Percentiles rank a stretch among this genome's conserved stretches.
Evolutionary conservation across 2,888 invertebrate genomes (phyloP).

Genomic region (Thyatira batis): DNA sequence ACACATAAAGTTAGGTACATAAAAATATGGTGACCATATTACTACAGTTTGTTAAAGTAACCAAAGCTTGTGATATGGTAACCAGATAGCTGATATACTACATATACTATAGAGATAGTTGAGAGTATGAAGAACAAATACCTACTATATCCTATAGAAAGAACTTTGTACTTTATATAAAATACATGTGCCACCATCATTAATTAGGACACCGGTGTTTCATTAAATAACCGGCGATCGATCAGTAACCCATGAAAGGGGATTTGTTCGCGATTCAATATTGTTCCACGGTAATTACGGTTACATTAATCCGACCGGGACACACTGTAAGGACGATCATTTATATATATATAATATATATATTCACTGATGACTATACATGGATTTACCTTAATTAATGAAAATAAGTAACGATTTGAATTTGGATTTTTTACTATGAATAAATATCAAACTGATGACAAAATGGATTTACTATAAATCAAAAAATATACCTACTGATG

Average conservation of each 20-base stretch:
- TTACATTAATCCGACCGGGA: slow-evolving; percentile 14
- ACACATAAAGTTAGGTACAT: too few species aligned
- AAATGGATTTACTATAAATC: too few species aligned
- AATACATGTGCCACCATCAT: slow-evolving; percentile 11
- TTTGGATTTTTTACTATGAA: too few species aligned
- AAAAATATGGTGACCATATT: too few species aligned
- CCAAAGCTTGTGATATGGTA: too few species aligned
- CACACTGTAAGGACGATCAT: not conserved
- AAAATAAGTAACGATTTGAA: too few species aligned
- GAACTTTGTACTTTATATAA: not conserved
- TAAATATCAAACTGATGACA: too few species aligned
- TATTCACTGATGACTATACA: too few species aligned
- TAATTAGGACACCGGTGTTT: slow-evolving; percentile 6
- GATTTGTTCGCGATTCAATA: slow-evolving; percentile 30
- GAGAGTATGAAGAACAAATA: not conserved
- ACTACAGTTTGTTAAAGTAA: too few species aligned
- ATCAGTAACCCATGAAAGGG: slow-evolving; percentile 15
- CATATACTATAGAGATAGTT: not conserved
- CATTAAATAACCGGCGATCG: slow-evolving; percentile 12
- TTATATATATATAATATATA: too few species aligned
- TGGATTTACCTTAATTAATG: too few species aligned
- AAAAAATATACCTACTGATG: too few species aligned
- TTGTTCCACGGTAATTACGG: slow-evolving; percentile 34
- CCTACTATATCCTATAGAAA: not conserved
- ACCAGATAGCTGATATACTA: not conserved